Evolutionary conservation across 2,797 vertebrate genomes (phyloP), one percentile per base, ranked within the genome.

Genomic region (Acanthurus lineatus): DNA sequence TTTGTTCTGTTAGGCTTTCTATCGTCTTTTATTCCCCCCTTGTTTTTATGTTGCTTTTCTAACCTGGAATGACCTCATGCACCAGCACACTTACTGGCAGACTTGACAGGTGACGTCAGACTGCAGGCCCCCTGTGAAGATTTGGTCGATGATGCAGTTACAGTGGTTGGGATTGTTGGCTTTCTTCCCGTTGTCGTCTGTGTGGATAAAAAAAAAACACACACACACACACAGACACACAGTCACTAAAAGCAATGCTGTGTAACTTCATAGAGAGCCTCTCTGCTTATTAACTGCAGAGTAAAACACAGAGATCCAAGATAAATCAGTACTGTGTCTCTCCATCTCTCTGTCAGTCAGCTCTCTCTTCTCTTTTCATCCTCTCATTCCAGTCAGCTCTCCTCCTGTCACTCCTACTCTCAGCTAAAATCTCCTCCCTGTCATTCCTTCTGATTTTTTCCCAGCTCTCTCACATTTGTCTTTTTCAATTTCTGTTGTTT

Each of bases 71-170:
- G 38, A 32, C 20, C 62, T 69, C 59, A 19, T 17, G 66, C 65
- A 73, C 19, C 32, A 35, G 58, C 66, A 45, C 52, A 80, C 97
- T 97, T 95, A 99, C 98, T 99, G 97, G 96, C 98, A 99, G 91
- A 97, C 98, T 94, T 99, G 98, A 94, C 97, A 99, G 89, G 98
- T 98, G 91, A 98, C 97, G 49, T 98, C 97, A 35, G 97, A 98
- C 95, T 98, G 97, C 91, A 98, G 96, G 74, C 97, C 97, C 0
- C 97, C 97, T 0, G 97, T 98, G 93, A 98, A 98, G 94, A 98
- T 98, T 96, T 98, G 97, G 95, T 98, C 97, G 76, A 98, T 98
- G 93, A 98, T 98, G 95, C 97, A 98, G 95, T 97, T 97, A 95
- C 97, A 98, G 95, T 98, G 97, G 94, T 98, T 98, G 93, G 93